Percentiles rank a stretch among this genome's conserved stretches.
These are phyloP conservation scores for Oplegnathus fasciatus DNA, from an alignment of 2,113 vertebrate genomes.

Conservation along the genomic window DNA sequence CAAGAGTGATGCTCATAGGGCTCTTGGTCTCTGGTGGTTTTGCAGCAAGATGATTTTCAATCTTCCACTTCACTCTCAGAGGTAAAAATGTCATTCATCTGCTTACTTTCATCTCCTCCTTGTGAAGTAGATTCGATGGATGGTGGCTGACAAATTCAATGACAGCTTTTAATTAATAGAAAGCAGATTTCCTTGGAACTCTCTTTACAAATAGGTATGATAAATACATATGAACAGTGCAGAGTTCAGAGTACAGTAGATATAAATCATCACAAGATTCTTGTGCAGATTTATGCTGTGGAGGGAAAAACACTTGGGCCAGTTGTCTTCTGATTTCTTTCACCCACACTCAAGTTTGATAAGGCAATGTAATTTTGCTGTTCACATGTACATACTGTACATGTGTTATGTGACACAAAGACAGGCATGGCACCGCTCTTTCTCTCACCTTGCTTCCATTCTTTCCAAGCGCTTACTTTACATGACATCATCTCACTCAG, in stretches of 20 bases:
- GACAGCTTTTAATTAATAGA: conserved; percentile 16
- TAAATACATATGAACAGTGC: background rate
- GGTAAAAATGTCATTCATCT: background rate
- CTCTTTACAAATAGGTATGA: background rate
- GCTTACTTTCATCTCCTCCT: background rate
- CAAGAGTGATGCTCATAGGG: background rate
- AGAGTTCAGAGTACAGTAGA: background rate
- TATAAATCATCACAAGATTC: background rate
- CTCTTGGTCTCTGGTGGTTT: background rate
- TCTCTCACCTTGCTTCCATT: background rate
- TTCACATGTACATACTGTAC: background rate
- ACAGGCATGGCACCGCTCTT: background rate
- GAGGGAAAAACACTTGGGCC: background rate
- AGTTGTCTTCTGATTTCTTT: background rate
- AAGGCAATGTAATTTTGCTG: background rate
- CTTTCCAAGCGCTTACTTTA: background rate
- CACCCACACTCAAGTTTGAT: background rate
- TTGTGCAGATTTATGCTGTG: background rate
- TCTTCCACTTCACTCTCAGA: background rate
- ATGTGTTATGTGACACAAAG: background rate
- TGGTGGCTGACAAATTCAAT: conserved; percentile 5
- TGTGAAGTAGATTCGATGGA: background rate
- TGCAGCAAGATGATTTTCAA: background rate
- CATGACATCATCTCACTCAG: background rate
- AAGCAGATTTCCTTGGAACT: background rate